Percentiles rank a stretch among this genome's conserved stretches.
Conservation (phyloP, 1,140 invertebrate genomes). For the Pseudomyrmex cubaensis region DNA sequence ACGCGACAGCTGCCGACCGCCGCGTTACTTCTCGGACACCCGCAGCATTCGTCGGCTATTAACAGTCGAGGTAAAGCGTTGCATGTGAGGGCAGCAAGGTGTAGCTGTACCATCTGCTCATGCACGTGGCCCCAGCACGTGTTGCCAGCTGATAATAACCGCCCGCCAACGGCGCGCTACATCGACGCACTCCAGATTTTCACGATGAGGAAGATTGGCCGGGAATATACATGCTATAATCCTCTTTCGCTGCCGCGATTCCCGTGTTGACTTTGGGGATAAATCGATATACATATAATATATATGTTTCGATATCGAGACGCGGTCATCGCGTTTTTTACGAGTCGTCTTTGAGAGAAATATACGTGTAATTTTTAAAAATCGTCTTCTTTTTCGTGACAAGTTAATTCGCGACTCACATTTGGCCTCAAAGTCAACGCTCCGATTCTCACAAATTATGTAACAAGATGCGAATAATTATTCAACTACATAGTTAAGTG, state of each 20-base stretch:
- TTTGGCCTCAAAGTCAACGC: too few species aligned
- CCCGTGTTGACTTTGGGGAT: constrained; percentile 62
- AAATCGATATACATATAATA: not conserved
- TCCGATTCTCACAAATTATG: not conserved
- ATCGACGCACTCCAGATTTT: constrained; percentile 77
- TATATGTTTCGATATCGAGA: not conserved
- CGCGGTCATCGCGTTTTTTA: too few species aligned
- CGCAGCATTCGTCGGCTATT: constrained; percentile 77
- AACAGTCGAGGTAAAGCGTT: constrained; percentile 70
- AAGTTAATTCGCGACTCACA: too few species aligned
- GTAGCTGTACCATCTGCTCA: constrained; percentile 82
- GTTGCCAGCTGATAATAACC: constrained; percentile 82
- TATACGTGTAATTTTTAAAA: not conserved
- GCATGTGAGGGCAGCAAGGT: constrained; percentile 79
- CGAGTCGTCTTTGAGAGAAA: not conserved
- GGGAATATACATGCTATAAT: constrained; percentile 45
- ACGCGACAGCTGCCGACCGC: constrained; percentile 63
- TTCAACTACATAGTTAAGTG: not conserved
- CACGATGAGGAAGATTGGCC: constrained; percentile 50
- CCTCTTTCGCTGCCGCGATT: constrained; percentile 31
- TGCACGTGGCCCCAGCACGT: constrained; percentile 82
- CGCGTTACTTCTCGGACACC: constrained; percentile 74
- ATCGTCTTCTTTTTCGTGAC: not conserved
- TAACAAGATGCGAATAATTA: not conserved
- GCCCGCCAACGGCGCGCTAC: constrained; percentile 71